Percentiles rank a stretch among this genome's conserved stretches.
Evolutionary conservation across 2,113 vertebrate genomes (phyloP).

Genomic region (Carettochelys insculpta): DNA sequence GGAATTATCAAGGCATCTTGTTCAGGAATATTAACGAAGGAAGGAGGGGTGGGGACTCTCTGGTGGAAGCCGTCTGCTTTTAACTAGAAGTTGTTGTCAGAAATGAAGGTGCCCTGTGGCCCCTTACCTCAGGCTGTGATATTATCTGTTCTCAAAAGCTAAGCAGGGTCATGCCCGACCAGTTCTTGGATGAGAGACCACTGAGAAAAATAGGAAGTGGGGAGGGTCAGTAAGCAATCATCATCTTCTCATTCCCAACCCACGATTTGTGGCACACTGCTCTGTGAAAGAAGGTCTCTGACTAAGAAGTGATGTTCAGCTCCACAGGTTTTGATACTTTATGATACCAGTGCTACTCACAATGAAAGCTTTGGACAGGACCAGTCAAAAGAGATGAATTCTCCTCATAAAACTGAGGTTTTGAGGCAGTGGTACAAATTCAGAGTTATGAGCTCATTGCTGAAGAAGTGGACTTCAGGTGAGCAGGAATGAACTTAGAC

Average conservation of each 20-base stretch:
- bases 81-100: neutral
- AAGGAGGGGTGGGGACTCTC: neutral
- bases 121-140: neutral
- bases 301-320: neutral
- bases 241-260: neutral
- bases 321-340: neutral
- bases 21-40: neutral
- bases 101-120: constrained; percentile 27
- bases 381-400: neutral
- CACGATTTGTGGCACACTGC: neutral
- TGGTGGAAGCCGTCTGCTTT: neutral
- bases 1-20: neutral
- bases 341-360: neutral
- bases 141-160: neutral
- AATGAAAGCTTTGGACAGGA: neutral
- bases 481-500: neutral
- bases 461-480: neutral
- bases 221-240: neutral
- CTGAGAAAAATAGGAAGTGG: neutral
- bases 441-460: neutral
- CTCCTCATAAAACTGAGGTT: neutral
- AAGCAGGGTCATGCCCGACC: neutral
- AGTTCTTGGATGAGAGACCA: neutral
- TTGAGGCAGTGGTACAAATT: neutral
- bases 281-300: neutral